These are phyloP conservation scores for Sarcophaga peregrina DNA, from an alignment of 1,140 invertebrate species.

Conservation along the genomic window DNA sequence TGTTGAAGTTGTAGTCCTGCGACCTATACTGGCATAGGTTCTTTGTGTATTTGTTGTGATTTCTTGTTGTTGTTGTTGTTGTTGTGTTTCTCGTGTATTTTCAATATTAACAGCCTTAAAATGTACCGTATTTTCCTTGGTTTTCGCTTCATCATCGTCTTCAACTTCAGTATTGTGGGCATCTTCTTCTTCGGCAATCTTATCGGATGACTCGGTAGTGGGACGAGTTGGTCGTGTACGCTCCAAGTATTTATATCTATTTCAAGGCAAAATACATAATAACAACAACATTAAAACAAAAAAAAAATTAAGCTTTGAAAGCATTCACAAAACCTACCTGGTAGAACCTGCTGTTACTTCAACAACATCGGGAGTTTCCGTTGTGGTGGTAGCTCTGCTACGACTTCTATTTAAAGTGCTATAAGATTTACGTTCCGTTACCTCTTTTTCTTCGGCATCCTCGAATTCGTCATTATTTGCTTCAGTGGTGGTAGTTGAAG, in stretches of 20 bases:
- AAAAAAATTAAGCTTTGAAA: neutral
- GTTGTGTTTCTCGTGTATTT: constrained; percentile 48
- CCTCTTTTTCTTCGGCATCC: constrained; percentile 51
- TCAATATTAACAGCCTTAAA: constrained; percentile 51
- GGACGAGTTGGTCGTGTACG: constrained; percentile 55
- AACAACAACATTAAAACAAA: neutral
- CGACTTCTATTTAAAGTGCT: constrained; percentile 54
- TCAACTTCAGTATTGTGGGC: constrained; percentile 39
- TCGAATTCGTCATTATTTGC: constrained; percentile 47
- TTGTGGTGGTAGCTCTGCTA: constrained; percentile 48
- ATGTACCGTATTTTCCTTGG: constrained; percentile 62
- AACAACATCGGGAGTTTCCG: constrained; percentile 41
- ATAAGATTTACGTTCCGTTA: constrained; percentile 49
- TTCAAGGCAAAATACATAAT: neutral
- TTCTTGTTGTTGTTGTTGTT: constrained; percentile 46
- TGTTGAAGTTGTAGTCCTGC: constrained; percentile 54
- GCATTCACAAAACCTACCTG: neutral
- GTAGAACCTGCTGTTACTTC: constrained; percentile 50
- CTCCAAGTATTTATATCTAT: constrained; percentile 61
- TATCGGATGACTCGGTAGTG: constrained; percentile 52
- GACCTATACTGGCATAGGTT: constrained; percentile 63
- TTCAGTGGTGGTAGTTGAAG: constrained; percentile 65
- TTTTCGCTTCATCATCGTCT: constrained; percentile 50
- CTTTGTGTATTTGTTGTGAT: constrained; percentile 51
- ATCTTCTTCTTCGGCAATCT: constrained; percentile 43